phyloP scores from a whole-genome alignment of 2,888 invertebrate species.

The Blera fallax region DNA sequence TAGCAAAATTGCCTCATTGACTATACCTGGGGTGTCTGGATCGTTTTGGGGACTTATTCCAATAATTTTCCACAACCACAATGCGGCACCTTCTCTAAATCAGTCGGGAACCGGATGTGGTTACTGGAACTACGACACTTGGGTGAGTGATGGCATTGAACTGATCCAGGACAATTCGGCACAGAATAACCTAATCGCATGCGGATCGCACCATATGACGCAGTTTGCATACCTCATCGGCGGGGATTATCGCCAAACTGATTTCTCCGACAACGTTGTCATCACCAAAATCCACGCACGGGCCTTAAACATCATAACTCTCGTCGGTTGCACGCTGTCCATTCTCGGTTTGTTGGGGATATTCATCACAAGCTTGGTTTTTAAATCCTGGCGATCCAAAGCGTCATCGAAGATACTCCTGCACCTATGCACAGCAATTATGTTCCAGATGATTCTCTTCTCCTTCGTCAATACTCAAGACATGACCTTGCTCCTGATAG shows the following conservation, averaged over 20 bases:
- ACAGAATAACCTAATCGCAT: slow-evolving; percentile 79
- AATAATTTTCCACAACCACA: slow-evolving; percentile 39
- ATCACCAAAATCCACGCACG: slow-evolving; percentile 80
- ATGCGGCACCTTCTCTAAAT: background rate
- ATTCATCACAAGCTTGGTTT: slow-evolving; percentile 84
- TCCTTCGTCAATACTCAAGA: slow-evolving; percentile 78
- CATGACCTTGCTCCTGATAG: slow-evolving; percentile 75
- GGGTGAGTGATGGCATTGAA: slow-evolving; percentile 84
- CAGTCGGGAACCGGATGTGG: slow-evolving; percentile 81
- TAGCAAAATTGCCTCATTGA: slow-evolving; percentile 84
- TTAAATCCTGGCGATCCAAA: slow-evolving; percentile 85
- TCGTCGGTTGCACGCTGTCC: slow-evolving; percentile 84
- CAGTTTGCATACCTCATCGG: slow-evolving; percentile 84
- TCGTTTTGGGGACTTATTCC: slow-evolving; percentile 29
- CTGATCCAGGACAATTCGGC: slow-evolving; percentile 72
- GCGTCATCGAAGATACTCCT: slow-evolving; percentile 86
- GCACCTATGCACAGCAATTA: slow-evolving; percentile 85
- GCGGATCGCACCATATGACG: slow-evolving; percentile 84
- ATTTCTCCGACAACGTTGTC: slow-evolving; percentile 76
- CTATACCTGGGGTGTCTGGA: slow-evolving; percentile 84
- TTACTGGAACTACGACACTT: slow-evolving; percentile 85
- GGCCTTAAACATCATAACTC: slow-evolving; percentile 84
- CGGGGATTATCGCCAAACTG: slow-evolving; percentile 76
- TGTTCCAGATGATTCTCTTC: slow-evolving; percentile 83
- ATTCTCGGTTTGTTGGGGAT: slow-evolving; percentile 84